Conservation (phyloP, 2,113 vertebrate species). For the Grus americana region DNA sequence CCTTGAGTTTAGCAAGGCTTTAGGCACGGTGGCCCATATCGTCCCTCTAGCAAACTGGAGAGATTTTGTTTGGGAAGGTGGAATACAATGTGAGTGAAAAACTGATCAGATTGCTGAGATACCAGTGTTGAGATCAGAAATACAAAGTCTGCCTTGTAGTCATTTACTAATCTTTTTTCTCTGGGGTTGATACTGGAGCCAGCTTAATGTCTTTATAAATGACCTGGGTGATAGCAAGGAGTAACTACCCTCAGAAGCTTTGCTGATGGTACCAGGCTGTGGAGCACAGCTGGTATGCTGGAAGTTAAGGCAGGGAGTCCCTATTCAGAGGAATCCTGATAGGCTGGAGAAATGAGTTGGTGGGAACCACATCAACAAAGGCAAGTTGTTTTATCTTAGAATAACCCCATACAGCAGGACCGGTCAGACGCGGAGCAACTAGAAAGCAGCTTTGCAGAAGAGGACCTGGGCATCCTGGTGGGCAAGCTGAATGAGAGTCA, state of each 20-base stretch:
- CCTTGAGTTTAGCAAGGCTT: neutral
- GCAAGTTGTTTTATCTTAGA: neutral
- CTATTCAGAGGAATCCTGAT: neutral
- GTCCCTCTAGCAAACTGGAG: neutral
- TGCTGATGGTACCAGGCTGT: neutral
- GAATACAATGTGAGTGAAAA: neutral
- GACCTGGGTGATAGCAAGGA: neutral
- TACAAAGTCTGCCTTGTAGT: neutral
- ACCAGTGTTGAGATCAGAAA: neutral
- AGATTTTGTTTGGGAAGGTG: neutral
- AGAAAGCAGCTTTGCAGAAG: neutral
- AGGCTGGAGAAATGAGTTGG: neutral
- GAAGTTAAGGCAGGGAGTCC: neutral
- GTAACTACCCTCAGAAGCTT: neutral
- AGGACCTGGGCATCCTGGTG: neutral
- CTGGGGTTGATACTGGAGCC: neutral
- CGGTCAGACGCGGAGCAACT: neutral
- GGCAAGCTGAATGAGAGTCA: neutral
- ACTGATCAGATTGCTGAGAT: neutral
- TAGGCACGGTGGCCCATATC: accelerated
- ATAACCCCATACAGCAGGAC: neutral
- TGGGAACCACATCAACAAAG: neutral
- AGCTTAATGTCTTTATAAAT: neutral
- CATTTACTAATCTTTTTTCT: neutral
- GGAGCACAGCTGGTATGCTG: neutral